Evolutionary conservation across 2,113 vertebrate species (phyloP).

Genomic region (Kryptolebias marmoratus): DNA sequence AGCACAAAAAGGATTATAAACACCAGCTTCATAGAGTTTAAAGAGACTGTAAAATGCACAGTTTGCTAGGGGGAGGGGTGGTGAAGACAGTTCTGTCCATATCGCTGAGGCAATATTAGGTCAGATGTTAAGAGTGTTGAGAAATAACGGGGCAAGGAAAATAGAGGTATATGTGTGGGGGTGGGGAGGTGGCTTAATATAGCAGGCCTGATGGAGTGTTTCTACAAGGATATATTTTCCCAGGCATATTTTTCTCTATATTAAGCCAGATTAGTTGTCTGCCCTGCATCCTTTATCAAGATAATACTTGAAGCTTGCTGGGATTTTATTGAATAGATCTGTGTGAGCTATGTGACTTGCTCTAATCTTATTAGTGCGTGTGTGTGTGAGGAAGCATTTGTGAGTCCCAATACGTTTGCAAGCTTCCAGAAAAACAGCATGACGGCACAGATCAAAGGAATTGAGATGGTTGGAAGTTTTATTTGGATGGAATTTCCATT

Average conservation of each 20-base stretch:
- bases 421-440: constrained; percentile 39
- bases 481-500: constrained; percentile 76
- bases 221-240: constrained; percentile 22
- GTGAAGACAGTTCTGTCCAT: constrained; percentile 26
- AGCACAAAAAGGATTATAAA: constrained; percentile 62
- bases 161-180: background rate
- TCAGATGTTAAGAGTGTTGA: constrained; percentile 37
- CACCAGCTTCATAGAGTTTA: constrained; percentile 45
- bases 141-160: background rate
- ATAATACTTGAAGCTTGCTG: constrained; percentile 61
- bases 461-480: constrained; percentile 52
- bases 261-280: constrained; percentile 73
- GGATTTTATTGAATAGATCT: constrained; percentile 67
- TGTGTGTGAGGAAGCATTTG: constrained; percentile 23
- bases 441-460: constrained; percentile 71
- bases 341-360: constrained; percentile 55
- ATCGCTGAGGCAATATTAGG: constrained; percentile 20
- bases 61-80: background rate
- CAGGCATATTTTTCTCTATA: constrained; percentile 60
- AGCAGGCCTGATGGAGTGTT: background rate
- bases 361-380: constrained; percentile 62
- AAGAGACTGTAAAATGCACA: constrained; percentile 50
- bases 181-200: background rate
- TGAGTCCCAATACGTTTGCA: constrained; percentile 10
- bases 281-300: constrained; percentile 66